Percentiles rank a stretch among this genome's conserved stretches.
Evolutionary conservation across 2,113 vertebrate genomes (phyloP).

Genomic region (Chloebia gouldiae): DNA sequence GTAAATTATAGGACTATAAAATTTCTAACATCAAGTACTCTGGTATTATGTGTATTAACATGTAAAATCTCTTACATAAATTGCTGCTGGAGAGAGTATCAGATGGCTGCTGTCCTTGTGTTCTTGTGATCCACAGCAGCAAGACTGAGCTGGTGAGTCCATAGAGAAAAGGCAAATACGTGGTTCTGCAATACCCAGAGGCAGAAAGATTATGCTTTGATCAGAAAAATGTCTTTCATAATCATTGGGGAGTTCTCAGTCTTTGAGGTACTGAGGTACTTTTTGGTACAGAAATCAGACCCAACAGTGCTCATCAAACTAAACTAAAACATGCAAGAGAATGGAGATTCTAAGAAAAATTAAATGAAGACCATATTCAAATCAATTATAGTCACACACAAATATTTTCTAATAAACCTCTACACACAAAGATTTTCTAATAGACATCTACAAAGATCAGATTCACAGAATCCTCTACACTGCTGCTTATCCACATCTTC

Average conservation of each 20-base stretch:
- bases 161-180: not conserved
- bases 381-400: not conserved
- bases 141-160: not conserved
- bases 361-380: not conserved
- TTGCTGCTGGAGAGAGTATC: not conserved
- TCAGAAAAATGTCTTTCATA: not conserved
- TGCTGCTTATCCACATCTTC: not conserved
- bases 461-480: not conserved
- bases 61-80: not conserved
- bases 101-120: not conserved
- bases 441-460: not conserved
- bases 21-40: not conserved
- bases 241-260: not conserved
- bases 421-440: not conserved
- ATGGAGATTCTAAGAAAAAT: not conserved
- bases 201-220: not conserved
- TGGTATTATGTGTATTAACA: not conserved
- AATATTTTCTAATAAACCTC: not conserved
- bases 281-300: not conserved
- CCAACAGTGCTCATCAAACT: not conserved
- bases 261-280: not conserved
- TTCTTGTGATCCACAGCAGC: not conserved
- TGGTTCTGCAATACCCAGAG: not conserved
- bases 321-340: not conserved
- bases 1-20: not conserved